Evolutionary conservation across 1,140 invertebrate species (phyloP).

Genomic region (Mamestra configurata): DNA sequence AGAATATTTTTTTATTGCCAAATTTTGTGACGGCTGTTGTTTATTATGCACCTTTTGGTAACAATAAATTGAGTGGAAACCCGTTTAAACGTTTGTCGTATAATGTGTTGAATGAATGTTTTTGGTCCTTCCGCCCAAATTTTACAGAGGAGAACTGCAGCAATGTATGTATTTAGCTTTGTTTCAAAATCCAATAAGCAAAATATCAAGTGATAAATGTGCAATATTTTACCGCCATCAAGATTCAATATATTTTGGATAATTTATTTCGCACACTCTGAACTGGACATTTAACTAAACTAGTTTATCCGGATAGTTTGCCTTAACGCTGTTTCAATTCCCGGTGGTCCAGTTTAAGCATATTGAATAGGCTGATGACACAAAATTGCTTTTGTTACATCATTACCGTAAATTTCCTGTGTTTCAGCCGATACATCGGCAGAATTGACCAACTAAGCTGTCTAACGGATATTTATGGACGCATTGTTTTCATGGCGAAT

Average conservation of each 20-base stretch:
- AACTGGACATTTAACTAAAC: background rate
- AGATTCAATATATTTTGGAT: background rate
- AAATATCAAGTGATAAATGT: no score
- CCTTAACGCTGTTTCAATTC: constrained; percentile 17
- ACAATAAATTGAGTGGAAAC: constrained; percentile 10
- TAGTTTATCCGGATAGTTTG: background rate
- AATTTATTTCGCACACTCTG: background rate
- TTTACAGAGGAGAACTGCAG: no score
- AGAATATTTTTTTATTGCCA: constrained; percentile 41
- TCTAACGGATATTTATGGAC: constrained; percentile 46
- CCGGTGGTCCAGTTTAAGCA: constrained; percentile 39
- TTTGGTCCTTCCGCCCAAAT: no score
- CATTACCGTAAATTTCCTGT: constrained; percentile 48
- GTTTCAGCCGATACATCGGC: constrained; percentile 38
- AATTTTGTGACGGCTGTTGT: constrained; percentile 33
- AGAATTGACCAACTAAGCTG: constrained; percentile 48
- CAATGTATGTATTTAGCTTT: no score
- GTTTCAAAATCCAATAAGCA: no score
- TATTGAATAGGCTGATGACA: constrained; percentile 47
- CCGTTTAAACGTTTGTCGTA: background rate
- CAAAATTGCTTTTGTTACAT: constrained; percentile 48
- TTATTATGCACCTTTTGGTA: constrained; percentile 24
- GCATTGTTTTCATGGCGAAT: constrained; percentile 49
- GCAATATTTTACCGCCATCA: no score
- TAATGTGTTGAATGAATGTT: background rate